Base-by-base conservation (phyloP, 2,888 invertebrate species). In the Epistrophella euchroma region DNA sequence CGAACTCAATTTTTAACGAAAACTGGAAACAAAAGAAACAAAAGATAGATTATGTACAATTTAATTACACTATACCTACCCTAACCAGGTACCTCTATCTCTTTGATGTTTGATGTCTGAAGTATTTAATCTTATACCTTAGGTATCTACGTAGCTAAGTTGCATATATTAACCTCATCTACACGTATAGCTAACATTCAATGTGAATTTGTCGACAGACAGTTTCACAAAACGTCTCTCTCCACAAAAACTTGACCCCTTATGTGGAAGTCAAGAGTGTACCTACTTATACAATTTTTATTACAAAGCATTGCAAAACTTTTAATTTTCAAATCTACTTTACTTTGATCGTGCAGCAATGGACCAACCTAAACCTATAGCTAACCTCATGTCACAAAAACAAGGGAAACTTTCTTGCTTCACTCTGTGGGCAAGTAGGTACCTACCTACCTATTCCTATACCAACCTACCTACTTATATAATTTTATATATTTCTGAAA, bases 271-370 rank as follows among this genome's bases (percentile, higher is more conserved):
- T 19, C 50, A 68, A 37, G 35, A 37, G 35, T 35, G 47, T 47
- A 17, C 9, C 0, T 43, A 62, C 9, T 17, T 47, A 52, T 25
- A 15, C 25, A 19, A 66, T 17, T 19, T 52, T 50, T 37, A 43
- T 66, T 50, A 52, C 50, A 56, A 72, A 47, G n/a, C 17, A 17
- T 25, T 13, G 0, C 43, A 55, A 47, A 85, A 81, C 81, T 85
- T 81, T 81, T 73, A 81, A 76, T 85, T 81, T 68, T 70, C 55
- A 81, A 77, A 62, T 72, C 47, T 9, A 55, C 79, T 75, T 72
- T 17, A 19, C 71, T 75, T 75, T 58, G 56, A 52, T 35, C 70
- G 50, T 58, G 17, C 70, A 62, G 37, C 19, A 56, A 70, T 74
- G 56, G 5, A 62, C 40, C 60, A 1, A 47, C 50, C 40, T 43